Conservation (phyloP, 2,113 vertebrate species). For the Chascanopsetta lugubris region DNA sequence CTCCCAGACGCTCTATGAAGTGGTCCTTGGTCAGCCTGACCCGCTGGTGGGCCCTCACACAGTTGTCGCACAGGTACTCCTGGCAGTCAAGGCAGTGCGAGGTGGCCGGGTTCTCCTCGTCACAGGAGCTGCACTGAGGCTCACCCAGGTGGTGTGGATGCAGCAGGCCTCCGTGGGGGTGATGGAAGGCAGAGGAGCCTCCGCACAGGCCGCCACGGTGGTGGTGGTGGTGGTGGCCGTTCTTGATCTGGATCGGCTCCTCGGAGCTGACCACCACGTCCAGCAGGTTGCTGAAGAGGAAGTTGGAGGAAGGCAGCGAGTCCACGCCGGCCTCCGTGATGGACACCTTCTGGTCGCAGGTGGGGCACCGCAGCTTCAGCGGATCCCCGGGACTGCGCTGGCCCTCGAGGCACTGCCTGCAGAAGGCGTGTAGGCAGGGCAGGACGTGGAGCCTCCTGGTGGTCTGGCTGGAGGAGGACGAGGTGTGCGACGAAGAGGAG, state of each 20-base stretch:
- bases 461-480: slow-evolving; percentile 73
- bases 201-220: slow-evolving; percentile 60
- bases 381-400: slow-evolving; percentile 86
- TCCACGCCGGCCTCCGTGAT: slow-evolving; percentile 91
- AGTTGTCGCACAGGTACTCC: slow-evolving; percentile 93
- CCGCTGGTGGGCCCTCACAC: slow-evolving; percentile 91
- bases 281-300: slow-evolving; percentile 93
- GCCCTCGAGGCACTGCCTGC: slow-evolving; percentile 92
- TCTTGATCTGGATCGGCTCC: slow-evolving; percentile 81
- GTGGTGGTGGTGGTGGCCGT: slow-evolving; percentile 58
- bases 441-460: slow-evolving; percentile 88
- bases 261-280: slow-evolving; percentile 89
- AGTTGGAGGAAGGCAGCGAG: slow-evolving; percentile 90
- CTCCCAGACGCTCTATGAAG: slow-evolving; percentile 88
- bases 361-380: slow-evolving; percentile 89
- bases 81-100: slow-evolving; percentile 93
- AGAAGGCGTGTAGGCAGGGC: slow-evolving; percentile 93
- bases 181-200: slow-evolving; percentile 72
- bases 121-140: slow-evolving; percentile 89
- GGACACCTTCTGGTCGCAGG: slow-evolving; percentile 91
- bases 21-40: slow-evolving; percentile 95
- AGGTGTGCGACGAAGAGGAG: slow-evolving; percentile 89
- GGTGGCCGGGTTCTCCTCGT: slow-evolving; percentile 88
- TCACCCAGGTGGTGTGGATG: slow-evolving; percentile 79
- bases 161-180: slow-evolving; percentile 73